Conservation (phyloP, 2,797 vertebrate species). For the Pseudotriccus pelzelni region DNA sequence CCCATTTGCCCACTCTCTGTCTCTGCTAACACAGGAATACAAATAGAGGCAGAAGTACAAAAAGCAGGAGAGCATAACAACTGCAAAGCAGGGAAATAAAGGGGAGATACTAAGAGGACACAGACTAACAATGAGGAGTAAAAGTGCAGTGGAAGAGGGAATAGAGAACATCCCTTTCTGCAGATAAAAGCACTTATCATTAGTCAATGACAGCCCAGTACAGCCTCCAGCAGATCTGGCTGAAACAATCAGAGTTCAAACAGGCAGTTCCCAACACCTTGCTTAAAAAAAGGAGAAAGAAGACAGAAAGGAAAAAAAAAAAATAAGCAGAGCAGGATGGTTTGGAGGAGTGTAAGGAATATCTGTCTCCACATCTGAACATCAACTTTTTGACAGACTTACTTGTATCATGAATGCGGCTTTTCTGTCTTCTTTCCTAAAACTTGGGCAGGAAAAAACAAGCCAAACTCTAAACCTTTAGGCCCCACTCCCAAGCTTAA, state of each 20-base stretch:
- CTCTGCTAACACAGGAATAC: neutral
- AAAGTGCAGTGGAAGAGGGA: neutral
- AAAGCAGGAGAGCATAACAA: neutral
- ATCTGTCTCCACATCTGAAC: neutral
- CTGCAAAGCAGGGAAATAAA: neutral
- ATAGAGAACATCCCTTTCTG: neutral
- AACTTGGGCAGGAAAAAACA: neutral
- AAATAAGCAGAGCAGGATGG: neutral
- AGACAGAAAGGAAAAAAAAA: neutral
- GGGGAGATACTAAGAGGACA: neutral
- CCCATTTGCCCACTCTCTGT: neutral
- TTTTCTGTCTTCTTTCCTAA: neutral
- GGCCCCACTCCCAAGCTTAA: neutral
- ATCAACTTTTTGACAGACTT: neutral
- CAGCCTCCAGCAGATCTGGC: neutral
- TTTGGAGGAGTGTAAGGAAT: neutral
- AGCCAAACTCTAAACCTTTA: neutral
- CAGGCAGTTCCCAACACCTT: neutral
- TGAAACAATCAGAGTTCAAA: conserved; percentile 23
- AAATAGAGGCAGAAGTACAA: neutral
- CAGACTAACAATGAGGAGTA: neutral
- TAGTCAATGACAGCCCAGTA: neutral
- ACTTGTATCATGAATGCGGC: neutral
- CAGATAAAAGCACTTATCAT: neutral
- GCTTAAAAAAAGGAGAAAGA: neutral